Evolutionary conservation across 2,113 vertebrate species (phyloP).

Genomic region (Sinocyclocheilus maitianheensis): DNA sequence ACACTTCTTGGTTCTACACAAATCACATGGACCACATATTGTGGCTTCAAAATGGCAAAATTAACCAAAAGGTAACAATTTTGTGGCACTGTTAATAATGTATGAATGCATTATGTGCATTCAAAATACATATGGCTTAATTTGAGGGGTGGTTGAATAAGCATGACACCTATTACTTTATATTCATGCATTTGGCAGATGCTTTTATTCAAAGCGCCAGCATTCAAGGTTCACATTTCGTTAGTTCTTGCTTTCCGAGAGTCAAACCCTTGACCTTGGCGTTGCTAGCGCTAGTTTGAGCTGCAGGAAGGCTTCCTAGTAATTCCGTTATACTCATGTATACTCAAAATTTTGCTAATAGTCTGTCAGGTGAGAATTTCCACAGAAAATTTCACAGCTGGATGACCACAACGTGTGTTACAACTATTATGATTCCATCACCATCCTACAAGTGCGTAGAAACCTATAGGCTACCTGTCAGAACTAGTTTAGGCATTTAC

Average conservation of each 20-base stretch:
- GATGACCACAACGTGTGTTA: background rate
- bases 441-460: background rate
- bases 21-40: background rate
- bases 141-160: too few species aligned
- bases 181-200: too few species aligned
- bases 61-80: background rate
- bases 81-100: background rate
- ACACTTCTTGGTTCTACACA: background rate
- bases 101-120: too few species aligned
- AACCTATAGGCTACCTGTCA: constrained; percentile 4
- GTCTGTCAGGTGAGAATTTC: constrained; percentile 4
- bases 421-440: constrained; percentile 12
- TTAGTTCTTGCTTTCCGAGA: background rate
- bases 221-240: background rate
- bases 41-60: background rate
- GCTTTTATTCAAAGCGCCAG: too few species aligned
- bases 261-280: background rate
- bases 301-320: background rate
- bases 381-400: constrained; percentile 18
- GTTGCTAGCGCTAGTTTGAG: background rate
- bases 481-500: constrained; percentile 17
- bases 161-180: too few species aligned
- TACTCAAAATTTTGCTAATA: background rate
- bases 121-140: too few species aligned
- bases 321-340: background rate